Base-by-base conservation (phyloP, 1,140 invertebrate species). In the Colletes latitarsis region DNA sequence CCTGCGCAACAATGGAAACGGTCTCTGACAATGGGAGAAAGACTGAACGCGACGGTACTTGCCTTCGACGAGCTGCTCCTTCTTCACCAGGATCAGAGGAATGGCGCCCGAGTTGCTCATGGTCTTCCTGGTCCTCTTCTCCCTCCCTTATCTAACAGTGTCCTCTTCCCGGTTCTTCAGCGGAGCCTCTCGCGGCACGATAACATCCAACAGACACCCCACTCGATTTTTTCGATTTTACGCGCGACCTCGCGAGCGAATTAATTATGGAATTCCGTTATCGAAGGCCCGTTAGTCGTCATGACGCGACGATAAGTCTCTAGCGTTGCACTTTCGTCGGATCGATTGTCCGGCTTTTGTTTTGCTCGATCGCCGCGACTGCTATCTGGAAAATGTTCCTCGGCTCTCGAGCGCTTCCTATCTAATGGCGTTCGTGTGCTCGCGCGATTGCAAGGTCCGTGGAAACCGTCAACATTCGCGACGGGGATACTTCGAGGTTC, bases 71-170 rank as follows among this genome's bases (percentile, higher is more conserved):
- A 91, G 87, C 71, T 90, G 87, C 68, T 90, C 91, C 82, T 91
- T 92, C 80, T 86, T 90, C 58, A 89, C 92, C 77, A 92, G 82
- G 43, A 93, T 87, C 76, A 93, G 84, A 15, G 91, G 92, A 77
- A 92, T 93, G 0, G 92, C 92, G 64, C 89, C 90, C 72, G 89
- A 89, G 82, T 77, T 89, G 83, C 91, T 92, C 92, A 93, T 93
- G 67, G 69, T 77, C 30, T 30, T 30, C 30, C 30, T 30, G 2
- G 30, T 39, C 46, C 53, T 64, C 4, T 17, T 68, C 21, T 0
- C 52, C 67, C 17, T 66, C 46, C 55, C 15, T 72, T 67, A 46
- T 81, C 74, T 62, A 55, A 30, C 30, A 30, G 19, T 46, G 66
- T 69, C 53, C 64, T 39, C 82, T 72, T 73, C 70, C 69, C 30